Percentiles rank a stretch among this genome's conserved stretches.
Evolutionary conservation across 1,140 invertebrate genomes (phyloP).

Genomic region (Sarcophaga peregrina): DNA sequence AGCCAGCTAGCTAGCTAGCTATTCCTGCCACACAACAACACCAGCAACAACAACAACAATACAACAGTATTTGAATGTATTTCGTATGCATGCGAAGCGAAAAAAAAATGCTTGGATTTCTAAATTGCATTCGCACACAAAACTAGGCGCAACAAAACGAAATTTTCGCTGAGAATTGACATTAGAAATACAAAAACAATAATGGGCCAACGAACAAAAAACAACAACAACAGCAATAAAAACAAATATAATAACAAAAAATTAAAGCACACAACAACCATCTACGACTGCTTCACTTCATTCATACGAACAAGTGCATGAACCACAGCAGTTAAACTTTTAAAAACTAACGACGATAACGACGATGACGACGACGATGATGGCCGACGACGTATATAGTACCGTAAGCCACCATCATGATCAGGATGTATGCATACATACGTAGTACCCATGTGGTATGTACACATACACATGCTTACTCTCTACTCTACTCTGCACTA

Average conservation of each 20-base stretch:
- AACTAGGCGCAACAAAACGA: conserved; percentile 41
- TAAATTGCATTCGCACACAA: conserved; percentile 36
- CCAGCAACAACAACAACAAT: neutral
- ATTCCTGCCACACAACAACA: neutral
- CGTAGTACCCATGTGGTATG: too few relatives aligned
- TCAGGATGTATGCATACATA: neutral
- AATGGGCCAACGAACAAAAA: neutral
- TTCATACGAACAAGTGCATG: conserved; percentile 2
- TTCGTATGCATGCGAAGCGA: conserved; percentile 32
- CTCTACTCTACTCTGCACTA: too few relatives aligned
- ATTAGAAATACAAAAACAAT: conserved; percentile 34
- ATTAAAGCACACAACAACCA: neutral
- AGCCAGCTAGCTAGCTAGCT: neutral
- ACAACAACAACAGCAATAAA: neutral
- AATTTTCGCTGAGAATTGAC: conserved; percentile 40
- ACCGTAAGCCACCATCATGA: neutral
- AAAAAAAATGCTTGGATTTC: conserved; percentile 27
- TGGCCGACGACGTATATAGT: too few relatives aligned
- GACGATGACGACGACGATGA: neutral
- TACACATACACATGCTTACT: too few relatives aligned
- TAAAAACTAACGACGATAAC: conserved; percentile 17
- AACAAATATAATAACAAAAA: neutral
- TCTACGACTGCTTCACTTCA: neutral
- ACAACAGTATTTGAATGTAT: neutral
- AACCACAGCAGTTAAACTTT: conserved; percentile 28